phyloP scores from a whole-genome alignment of 2,113 vertebrate genomes.

The Anarhynchus alexandrinus region DNA sequence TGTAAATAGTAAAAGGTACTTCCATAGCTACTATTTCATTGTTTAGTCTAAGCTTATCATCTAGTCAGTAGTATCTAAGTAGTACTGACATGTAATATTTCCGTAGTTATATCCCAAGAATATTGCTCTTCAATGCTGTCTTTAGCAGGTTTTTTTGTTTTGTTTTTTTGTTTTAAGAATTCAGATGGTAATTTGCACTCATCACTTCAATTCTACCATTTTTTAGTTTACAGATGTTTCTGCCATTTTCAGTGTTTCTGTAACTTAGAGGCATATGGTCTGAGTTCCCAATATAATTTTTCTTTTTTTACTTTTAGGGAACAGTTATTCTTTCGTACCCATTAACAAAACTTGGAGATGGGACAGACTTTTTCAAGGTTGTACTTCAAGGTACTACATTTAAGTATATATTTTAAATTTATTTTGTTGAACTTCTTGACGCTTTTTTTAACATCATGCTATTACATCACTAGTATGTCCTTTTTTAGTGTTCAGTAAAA shows the following conservation, averaged over 20 bases:
- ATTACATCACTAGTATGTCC: background rate
- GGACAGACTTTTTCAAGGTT: slow-evolving; percentile 63
- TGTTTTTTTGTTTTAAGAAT: background rate
- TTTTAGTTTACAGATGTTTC: background rate
- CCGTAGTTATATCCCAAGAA: background rate
- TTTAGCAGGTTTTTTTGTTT: background rate
- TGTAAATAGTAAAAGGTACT: background rate
- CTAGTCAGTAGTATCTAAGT: background rate
- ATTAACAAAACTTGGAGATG: slow-evolving; percentile 56
- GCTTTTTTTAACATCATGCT: background rate
- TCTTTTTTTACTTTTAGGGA: slow-evolving; percentile 54
- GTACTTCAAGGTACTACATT: slow-evolving; percentile 67
- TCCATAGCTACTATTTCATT: background rate
- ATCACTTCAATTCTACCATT: background rate
- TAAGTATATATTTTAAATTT: background rate
- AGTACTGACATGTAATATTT: background rate
- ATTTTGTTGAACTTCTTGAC: background rate
- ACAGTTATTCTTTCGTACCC: slow-evolving; percentile 44
- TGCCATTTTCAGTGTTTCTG: background rate
- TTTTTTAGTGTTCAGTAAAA: background rate
- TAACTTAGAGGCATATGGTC: background rate
- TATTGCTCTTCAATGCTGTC: background rate
- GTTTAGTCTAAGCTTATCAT: background rate
- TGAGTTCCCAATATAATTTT: background rate
- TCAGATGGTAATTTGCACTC: background rate